These are phyloP conservation scores for Ammodytes marinus DNA, from an alignment of 2,113 vertebrate genomes.

Conservation along the genomic window DNA sequence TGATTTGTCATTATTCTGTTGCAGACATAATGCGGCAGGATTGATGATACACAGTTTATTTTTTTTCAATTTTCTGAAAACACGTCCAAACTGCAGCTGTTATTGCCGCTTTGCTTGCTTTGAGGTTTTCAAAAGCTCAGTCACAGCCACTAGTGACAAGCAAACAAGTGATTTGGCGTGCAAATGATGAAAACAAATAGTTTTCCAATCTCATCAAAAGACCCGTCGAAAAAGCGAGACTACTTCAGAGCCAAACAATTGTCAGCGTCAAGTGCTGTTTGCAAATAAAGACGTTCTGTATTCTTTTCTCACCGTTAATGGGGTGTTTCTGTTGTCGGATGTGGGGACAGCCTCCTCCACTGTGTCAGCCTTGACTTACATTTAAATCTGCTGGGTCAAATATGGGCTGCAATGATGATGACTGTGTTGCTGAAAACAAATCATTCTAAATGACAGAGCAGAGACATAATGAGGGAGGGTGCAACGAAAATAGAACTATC, in stretches of 20 bases:
- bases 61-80: constrained; percentile 34
- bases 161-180: constrained; percentile 58
- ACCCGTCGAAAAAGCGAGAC: constrained; percentile 12
- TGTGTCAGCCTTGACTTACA: constrained; percentile 7
- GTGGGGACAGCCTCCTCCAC: not conserved
- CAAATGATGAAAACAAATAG: constrained; percentile 68
- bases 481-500: not conserved
- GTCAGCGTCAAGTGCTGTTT: constrained; percentile 14
- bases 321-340: not conserved
- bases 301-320: constrained; percentile 18
- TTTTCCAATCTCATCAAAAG: constrained; percentile 65
- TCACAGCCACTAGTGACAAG: constrained; percentile 40
- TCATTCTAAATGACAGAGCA: not conserved
- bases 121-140: constrained; percentile 56
- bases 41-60: constrained; percentile 23
- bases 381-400: constrained; percentile 15
- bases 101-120: constrained; percentile 57
- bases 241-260: constrained; percentile 39
- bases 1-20: constrained; percentile 49
- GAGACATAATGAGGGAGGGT: not conserved
- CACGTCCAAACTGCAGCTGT: constrained; percentile 70
- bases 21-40: constrained; percentile 31
- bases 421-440: not conserved
- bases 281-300: constrained; percentile 22
- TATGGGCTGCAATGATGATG: constrained; percentile 4